Base-by-base conservation (phyloP, 2,113 vertebrate species). In the Lophius piscatorius region DNA sequence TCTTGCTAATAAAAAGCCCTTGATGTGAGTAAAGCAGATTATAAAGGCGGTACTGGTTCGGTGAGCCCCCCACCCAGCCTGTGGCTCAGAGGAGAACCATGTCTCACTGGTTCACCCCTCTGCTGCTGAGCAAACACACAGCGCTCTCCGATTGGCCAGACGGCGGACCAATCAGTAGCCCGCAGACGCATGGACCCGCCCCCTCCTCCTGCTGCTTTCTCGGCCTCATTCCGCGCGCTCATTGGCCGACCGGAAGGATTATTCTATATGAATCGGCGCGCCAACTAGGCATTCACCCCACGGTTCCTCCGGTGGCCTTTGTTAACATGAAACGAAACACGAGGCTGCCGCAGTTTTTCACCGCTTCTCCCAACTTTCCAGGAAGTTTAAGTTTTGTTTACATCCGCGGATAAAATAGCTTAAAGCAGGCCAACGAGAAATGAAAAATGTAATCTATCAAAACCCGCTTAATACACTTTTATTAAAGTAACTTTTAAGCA, bases 241-340 rank as follows among this genome's bases (percentile, higher is more conserved):
- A 91, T 91, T 91, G 91, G 89, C 80, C 90, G 78, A 36, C 23
- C 56, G 26, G 58, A 39, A 47, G 63, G 16, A 34, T 63, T 70
- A 73, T 88, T 84, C 85, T 83, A 76, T 90, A 87, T 81, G 78
- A 91, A 91, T 81, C 74, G 82, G 80, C 69, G 85, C 89, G 88
- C 88, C 85, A 91, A 88, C 70, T 66, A 62, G 28, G 58, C 63
- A 14, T 78, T 64, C 54, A 65, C 4, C 38, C 50, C 73, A 31
- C 54, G 67, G 78, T 82, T 58, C 70, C 69, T 54, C 39, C 20
- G 64, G 47, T 23, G 36, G 50, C 12, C 69, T 74, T 80, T 65
- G 59, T 68, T 52, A 55, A 61, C 45, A 78, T 76, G 34, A 9
- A 82, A 74, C 71, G 69, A 76, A 81, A 75, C 44, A 21, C 26